Evolutionary conservation across 2,888 invertebrate species (phyloP).

Genomic region (Lumbricus terrestris): DNA sequence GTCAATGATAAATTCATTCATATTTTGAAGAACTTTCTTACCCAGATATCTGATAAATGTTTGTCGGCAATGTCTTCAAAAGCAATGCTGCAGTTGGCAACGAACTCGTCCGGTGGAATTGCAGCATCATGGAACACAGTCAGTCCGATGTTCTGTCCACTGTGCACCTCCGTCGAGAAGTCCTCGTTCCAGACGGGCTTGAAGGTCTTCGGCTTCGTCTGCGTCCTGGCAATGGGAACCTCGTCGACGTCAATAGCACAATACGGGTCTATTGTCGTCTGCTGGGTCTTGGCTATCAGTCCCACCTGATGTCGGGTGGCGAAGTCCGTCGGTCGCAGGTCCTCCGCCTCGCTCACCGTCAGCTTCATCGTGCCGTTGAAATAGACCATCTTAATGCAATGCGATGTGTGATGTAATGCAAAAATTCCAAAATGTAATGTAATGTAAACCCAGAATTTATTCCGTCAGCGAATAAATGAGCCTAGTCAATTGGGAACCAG

Average conservation of each 20-base stretch:
- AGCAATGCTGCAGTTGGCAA: slow-evolving; percentile 93
- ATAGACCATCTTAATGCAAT: slow-evolving; percentile 49
- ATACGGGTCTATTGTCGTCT: slow-evolving; percentile 90
- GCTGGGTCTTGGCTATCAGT: slow-evolving; percentile 13
- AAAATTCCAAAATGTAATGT: background rate
- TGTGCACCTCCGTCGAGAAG: slow-evolving; percentile 86
- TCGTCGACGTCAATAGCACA: slow-evolving; percentile 95
- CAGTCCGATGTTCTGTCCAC: slow-evolving; percentile 79
- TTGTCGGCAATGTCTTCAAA: slow-evolving; percentile 79
- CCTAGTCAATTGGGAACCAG: background rate
- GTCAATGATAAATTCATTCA: background rate
- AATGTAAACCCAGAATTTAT: background rate
- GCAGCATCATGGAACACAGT: slow-evolving; percentile 99
- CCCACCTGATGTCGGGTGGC: slow-evolving; percentile 57
- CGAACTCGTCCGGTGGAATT: slow-evolving; percentile 97
- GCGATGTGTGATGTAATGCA: background rate
- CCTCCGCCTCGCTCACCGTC: slow-evolving; percentile 94
- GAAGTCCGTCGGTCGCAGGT: slow-evolving; percentile 93
- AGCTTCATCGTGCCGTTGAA: slow-evolving; percentile 96
- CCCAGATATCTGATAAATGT: slow-evolving; percentile 82
- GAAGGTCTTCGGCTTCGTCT: slow-evolving; percentile 88
- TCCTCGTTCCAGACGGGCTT: slow-evolving; percentile 95
- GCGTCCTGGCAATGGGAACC: slow-evolving; percentile 84
- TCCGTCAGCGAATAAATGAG: background rate
- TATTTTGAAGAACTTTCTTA: no score